These are phyloP conservation scores for Bombus sylvicola DNA, from an alignment of 1,140 invertebrate genomes.

Conservation along the genomic window DNA sequence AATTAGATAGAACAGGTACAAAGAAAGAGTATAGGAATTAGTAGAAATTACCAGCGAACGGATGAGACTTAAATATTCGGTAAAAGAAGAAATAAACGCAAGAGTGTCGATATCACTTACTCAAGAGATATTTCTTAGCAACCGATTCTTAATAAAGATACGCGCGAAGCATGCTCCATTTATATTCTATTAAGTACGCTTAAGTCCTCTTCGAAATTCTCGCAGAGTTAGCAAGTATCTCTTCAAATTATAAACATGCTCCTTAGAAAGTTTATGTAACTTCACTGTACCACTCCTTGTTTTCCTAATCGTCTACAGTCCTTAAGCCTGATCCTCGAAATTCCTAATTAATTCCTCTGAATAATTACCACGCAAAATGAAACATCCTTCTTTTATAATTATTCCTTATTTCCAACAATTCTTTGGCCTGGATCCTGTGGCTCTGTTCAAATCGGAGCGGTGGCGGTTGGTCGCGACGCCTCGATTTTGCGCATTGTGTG, in stretches of 20 bases:
- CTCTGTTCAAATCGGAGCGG: not conserved
- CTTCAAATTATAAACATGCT: not conserved
- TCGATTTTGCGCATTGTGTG: conserved; percentile 65
- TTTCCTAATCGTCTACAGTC: not conserved
- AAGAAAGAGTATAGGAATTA: too few species aligned
- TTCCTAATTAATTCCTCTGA: not conserved
- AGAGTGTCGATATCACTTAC: not conserved
- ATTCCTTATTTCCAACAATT: not conserved
- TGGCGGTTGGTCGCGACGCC: not conserved
- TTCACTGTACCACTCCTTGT: not conserved
- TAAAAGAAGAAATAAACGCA: too few species aligned
- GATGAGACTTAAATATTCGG: too few species aligned
- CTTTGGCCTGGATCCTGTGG: not conserved
- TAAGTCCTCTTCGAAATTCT: not conserved
- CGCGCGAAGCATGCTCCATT: not conserved
- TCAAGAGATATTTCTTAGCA: not conserved
- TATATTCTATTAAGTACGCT: not conserved
- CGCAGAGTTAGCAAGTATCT: not conserved
- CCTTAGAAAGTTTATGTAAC: not conserved
- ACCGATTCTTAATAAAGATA: not conserved
- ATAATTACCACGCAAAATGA: not conserved
- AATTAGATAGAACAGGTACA: too few species aligned
- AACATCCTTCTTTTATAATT: not conserved
- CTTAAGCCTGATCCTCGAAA: not conserved
- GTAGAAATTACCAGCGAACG: too few species aligned